Percentiles rank a stretch among this genome's conserved stretches.
phyloP scores from a whole-genome alignment of 1,140 invertebrate species.

The Coenobita brevimanus region DNA sequence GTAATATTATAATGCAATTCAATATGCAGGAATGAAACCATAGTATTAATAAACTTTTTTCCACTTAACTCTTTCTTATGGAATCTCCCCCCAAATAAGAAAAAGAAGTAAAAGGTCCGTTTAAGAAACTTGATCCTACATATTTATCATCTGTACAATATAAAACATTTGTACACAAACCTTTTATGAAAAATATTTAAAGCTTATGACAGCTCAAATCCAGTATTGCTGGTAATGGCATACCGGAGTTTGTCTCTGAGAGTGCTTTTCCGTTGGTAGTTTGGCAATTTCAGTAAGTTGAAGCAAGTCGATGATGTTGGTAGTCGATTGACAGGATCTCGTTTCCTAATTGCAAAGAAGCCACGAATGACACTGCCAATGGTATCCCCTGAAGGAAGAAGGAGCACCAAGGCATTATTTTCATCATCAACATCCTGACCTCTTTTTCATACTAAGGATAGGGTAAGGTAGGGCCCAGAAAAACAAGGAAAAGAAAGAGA shows the following conservation, averaged over 20 bases:
- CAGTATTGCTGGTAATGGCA: constrained; percentile 97
- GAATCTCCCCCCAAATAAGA: too few species aligned
- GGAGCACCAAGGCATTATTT: background rate
- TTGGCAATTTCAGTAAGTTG: constrained; percentile 98
- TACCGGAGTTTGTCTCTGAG: constrained; percentile 96
- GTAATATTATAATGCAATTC: too few species aligned
- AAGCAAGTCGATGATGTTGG: constrained; percentile 99
- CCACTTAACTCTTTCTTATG: background rate
- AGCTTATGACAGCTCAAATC: constrained; percentile 94
- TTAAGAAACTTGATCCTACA: background rate
- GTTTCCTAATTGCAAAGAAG: constrained; percentile 97
- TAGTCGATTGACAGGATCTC: constrained; percentile 93
- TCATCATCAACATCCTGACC: too few species aligned
- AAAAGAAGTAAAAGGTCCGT: background rate
- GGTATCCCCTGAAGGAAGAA: constrained; percentile 58
- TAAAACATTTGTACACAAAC: background rate
- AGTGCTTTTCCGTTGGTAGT: constrained; percentile 97
- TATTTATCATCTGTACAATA: background rate
- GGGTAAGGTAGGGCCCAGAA: too few species aligned
- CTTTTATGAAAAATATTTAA: background rate
- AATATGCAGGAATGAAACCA: too few species aligned
- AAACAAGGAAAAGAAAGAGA: too few species aligned
- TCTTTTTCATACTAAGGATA: too few species aligned
- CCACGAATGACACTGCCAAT: constrained; percentile 87
- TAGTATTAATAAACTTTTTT: background rate